These are phyloP conservation scores for Brachionus calyciflorus DNA, from an alignment of 1,140 invertebrate species.

Conservation along the genomic window DNA sequence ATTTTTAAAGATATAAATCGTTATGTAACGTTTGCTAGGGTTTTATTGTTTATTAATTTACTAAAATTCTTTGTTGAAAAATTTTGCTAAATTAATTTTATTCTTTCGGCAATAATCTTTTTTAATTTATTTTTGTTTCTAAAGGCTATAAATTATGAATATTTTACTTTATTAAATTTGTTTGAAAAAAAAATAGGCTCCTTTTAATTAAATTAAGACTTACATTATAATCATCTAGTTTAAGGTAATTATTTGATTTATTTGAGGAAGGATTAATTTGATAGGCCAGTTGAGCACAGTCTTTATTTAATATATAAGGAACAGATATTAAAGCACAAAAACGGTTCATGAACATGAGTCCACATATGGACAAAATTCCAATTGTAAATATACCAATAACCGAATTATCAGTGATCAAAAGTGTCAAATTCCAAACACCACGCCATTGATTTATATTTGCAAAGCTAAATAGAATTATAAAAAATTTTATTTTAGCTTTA, in stretches of 20 bases:
- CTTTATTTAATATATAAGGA: not conserved
- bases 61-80: no score
- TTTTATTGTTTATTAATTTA: no score
- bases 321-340: slow-evolving; percentile 8
- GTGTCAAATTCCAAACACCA: slow-evolving; percentile 33
- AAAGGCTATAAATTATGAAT: no score
- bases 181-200: no score
- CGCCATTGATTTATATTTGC: slow-evolving; percentile 38
- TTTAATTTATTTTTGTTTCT: no score
- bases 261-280: slow-evolving; percentile 26
- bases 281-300: slow-evolving; percentile 5
- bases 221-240: slow-evolving; percentile 35
- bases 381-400: slow-evolving; percentile 1
- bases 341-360: slow-evolving; percentile 4
- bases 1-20: no score
- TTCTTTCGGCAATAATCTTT: no score
- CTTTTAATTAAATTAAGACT: not conserved
- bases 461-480: slow-evolving; percentile 7
- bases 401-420: not conserved
- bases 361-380: not conserved
- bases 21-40: no score
- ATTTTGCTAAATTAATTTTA: no score
- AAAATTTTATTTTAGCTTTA: slow-evolving; percentile 15
- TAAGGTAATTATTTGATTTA: slow-evolving; percentile 19
- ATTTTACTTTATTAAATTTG: no score